These are phyloP conservation scores for Aldrovandia affinis DNA, from an alignment of 2,797 vertebrate genomes.

Conservation along the genomic window DNA sequence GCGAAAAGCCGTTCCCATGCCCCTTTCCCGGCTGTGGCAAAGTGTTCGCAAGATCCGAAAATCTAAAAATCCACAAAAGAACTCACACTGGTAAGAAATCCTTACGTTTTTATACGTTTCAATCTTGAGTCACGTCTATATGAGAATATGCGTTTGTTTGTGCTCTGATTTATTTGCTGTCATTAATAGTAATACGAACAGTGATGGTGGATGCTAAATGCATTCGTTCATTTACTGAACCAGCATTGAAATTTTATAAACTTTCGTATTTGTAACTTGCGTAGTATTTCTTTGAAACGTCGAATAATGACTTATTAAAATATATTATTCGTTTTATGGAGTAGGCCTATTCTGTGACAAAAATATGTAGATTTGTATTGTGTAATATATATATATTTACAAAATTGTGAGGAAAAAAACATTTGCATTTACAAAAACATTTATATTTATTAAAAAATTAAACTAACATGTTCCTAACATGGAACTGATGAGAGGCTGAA, in stretches of 20 bases:
- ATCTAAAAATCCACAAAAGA: constrained; percentile 94
- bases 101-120: not conserved
- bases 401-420: not conserved
- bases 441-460: not conserved
- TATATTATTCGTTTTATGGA: not conserved
- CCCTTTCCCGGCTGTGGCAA: constrained; percentile 93
- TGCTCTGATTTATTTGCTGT: not conserved
- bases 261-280: not conserved
- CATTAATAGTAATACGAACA: not conserved
- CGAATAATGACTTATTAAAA: not conserved
- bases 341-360: not conserved
- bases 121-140: not conserved
- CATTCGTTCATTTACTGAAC: not conserved
- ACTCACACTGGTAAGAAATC: constrained; percentile 87
- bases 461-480: not conserved
- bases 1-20: constrained; percentile 92
- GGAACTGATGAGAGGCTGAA: not conserved
- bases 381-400: not conserved
- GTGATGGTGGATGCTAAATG: not conserved
- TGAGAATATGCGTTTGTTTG: not conserved
- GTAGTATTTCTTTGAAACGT: not conserved
- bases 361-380: not conserved
- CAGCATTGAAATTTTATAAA: not conserved
- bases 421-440: not conserved
- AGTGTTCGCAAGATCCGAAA: constrained; percentile 91